Evolutionary conservation across 2,888 invertebrate genomes (phyloP).

Genomic region (Cyaniris semiargus): DNA sequence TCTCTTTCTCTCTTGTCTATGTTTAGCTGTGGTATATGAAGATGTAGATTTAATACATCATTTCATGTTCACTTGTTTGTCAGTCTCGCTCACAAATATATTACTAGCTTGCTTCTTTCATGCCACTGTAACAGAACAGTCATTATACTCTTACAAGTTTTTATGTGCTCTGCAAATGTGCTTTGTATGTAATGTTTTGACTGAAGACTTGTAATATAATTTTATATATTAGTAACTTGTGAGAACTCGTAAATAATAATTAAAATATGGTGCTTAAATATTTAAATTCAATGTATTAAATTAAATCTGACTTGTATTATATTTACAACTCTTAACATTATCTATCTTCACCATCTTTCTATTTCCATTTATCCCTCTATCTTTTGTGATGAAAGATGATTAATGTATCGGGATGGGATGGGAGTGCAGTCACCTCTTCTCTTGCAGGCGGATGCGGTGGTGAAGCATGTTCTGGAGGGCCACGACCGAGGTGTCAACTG

Average conservation of each 20-base stretch:
- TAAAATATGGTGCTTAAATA: no score
- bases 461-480: conserved; percentile 94
- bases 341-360: not conserved
- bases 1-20: not conserved
- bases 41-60: not conserved
- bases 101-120: not conserved
- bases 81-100: not conserved
- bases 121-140: no score
- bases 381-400: not conserved
- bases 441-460: conserved; percentile 91
- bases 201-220: no score
- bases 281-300: no score
- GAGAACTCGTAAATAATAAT: no score
- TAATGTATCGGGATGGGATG: not conserved
- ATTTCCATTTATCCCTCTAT: not conserved
- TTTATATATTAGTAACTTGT: no score
- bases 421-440: conserved; percentile 16
- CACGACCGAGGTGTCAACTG: conserved; percentile 99
- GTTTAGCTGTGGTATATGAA: not conserved
- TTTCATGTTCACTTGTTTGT: not conserved
- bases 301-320: not conserved
- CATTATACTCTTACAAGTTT: not conserved
- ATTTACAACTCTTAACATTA: not conserved
- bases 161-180: not conserved
- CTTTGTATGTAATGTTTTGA: not conserved